phyloP scores from a whole-genome alignment of 2,113 vertebrate species.

The Antechinus stuartii region DNA sequence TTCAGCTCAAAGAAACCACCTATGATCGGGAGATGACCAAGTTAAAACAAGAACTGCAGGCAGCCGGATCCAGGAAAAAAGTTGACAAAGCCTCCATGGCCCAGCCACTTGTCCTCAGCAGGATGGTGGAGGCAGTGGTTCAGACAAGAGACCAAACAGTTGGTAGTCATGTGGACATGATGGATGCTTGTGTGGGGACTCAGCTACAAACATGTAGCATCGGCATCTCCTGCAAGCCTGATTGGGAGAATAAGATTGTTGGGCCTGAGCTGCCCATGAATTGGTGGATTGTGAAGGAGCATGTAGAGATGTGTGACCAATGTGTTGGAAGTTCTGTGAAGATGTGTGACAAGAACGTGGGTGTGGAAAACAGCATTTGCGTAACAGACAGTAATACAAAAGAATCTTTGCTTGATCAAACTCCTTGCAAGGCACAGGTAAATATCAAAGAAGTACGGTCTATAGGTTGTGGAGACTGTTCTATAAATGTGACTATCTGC shows the following conservation, averaged over 20 bases:
- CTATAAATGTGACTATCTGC: constrained; percentile 85
- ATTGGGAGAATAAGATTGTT: constrained; percentile 14
- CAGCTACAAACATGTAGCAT: constrained; percentile 78
- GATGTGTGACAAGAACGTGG: constrained; percentile 82
- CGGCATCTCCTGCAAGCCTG: constrained; percentile 87
- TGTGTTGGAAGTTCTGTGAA: constrained; percentile 81
- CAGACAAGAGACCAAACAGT: constrained; percentile 89
- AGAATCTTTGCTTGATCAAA: constrained; percentile 63
- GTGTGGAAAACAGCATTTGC: constrained; percentile 80
- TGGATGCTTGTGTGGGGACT: constrained; percentile 82
- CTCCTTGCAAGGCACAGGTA: constrained; percentile 60
- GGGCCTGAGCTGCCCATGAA: constrained; percentile 91
- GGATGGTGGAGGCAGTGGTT: constrained; percentile 87
- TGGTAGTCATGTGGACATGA: constrained; percentile 85
- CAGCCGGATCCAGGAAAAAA: constrained; percentile 92
- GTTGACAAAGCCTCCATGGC: constrained; percentile 90
- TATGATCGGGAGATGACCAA: constrained; percentile 97
- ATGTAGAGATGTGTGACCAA: constrained; percentile 84
- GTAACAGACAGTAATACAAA: constrained; percentile 91
- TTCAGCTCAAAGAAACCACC: constrained; percentile 94
- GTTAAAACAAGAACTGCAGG: constrained; percentile 95
- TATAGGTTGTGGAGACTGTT: constrained; percentile 92
- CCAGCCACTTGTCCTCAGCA: constrained; percentile 87
- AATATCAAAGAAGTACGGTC: constrained; percentile 82
- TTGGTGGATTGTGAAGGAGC: constrained; percentile 89